Percentiles rank a stretch among this genome's conserved stretches.
Conservation (phyloP, 2,888 invertebrate species). For the Ormyrus thymus region DNA sequence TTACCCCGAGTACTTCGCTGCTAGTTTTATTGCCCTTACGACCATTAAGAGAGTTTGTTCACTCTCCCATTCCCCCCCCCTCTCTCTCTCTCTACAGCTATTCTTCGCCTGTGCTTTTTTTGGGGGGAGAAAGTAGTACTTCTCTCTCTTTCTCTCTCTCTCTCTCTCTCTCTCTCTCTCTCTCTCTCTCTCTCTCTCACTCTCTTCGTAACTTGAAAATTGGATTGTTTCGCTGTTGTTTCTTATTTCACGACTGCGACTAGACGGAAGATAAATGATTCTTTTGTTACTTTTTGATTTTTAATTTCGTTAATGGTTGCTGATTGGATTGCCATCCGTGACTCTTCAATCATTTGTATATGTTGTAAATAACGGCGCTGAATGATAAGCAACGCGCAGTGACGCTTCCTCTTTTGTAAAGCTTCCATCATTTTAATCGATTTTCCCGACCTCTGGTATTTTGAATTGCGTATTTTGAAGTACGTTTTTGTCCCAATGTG, state of each 20-base stretch:
- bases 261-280: conserved; percentile 7
- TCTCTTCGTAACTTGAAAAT: conserved; percentile 40
- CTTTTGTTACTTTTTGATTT: not conserved
- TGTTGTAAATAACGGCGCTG: too few species aligned
- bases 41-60: conserved; percentile 48
- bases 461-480: too few species aligned
- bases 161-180: not conserved
- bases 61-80: not conserved
- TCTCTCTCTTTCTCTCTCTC: not conserved
- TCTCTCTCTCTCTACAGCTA: not conserved
- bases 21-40: conserved; percentile 48
- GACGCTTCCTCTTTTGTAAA: too few species aligned
- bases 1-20: conserved; percentile 25
- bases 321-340: too few species aligned
- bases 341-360: too few species aligned
- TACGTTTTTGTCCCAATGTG: too few species aligned
- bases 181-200: not conserved
- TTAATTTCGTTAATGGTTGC: too few species aligned
- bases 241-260: conserved; percentile 2
- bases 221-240: conserved; percentile 33
- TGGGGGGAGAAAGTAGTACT: too few species aligned
- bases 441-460: too few species aligned
- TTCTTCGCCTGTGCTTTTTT: too few species aligned
- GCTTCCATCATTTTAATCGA: too few species aligned
- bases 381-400: too few species aligned